phyloP scores from a whole-genome alignment of 2,888 invertebrate genomes.

The Cantharis rufa region DNA sequence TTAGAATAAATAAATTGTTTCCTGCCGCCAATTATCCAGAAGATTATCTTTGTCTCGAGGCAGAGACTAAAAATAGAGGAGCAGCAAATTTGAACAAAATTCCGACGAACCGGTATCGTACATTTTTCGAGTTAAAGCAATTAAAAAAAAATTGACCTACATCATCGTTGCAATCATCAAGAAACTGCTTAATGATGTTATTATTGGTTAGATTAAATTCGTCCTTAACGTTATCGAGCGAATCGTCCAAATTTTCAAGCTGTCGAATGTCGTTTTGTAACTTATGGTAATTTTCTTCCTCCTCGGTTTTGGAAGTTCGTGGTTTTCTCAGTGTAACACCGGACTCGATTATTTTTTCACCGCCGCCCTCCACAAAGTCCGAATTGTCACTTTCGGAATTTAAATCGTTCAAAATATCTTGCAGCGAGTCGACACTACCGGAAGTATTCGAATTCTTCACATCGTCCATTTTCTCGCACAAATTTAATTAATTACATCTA shows the following conservation, averaged over 20 bases:
- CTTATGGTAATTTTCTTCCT: not conserved
- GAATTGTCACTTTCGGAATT: conserved; percentile 23
- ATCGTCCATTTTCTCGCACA: conserved; percentile 16
- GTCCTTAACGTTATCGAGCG: not conserved
- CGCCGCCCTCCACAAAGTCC: not conserved
- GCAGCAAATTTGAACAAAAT: not conserved
- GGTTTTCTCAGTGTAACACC: not conserved
- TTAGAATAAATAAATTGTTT: not conserved
- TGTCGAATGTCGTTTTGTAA: not conserved
- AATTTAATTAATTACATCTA: not conserved
- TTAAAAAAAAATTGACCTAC: conserved; percentile 38
- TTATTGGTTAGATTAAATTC: conserved; percentile 17
- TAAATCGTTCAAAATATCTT: conserved; percentile 36
- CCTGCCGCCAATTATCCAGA: not conserved
- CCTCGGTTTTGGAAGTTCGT: not conserved
- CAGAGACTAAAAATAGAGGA: not conserved
- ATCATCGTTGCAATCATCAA: conserved; percentile 46
- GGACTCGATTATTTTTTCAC: not conserved
- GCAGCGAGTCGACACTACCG: conserved; percentile 34
- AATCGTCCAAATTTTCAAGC: not conserved
- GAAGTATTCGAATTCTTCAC: conserved; percentile 12
- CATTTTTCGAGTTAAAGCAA: not conserved
- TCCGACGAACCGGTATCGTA: not conserved
- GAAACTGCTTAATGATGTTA: conserved; percentile 46
- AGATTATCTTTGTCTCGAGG: not conserved